Percentiles rank a stretch among this genome's conserved stretches.
These are phyloP conservation scores for Hiodon tergisus DNA, from an alignment of 2,113 vertebrate genomes.

Conservation along the genomic window DNA sequence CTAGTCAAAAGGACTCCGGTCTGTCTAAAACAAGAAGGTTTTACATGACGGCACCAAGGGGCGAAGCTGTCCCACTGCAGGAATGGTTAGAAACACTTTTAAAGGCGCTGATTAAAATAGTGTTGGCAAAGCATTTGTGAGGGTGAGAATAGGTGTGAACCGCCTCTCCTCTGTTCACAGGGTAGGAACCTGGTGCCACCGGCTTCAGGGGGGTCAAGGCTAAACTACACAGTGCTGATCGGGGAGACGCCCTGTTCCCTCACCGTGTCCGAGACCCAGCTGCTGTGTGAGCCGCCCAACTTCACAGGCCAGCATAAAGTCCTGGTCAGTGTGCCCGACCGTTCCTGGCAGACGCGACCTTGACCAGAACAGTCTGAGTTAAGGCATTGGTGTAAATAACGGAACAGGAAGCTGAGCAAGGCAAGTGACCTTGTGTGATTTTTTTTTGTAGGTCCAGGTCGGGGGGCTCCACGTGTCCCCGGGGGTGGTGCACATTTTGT, in stretches of 20 bases:
- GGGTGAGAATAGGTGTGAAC: no score
- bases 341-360: background rate
- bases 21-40: no score
- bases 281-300: constrained; percentile 90
- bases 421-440: background rate
- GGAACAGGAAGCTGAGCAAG: background rate
- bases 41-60: no score
- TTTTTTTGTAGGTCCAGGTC: constrained; percentile 76
- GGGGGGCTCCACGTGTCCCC: constrained; percentile 89
- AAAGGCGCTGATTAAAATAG: no score
- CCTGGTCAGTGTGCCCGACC: constrained; percentile 65
- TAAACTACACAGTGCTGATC: constrained; percentile 93
- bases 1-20: no score
- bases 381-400: constrained; percentile 11
- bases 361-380: constrained; percentile 24
- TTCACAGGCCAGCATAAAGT: constrained; percentile 94
- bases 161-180: constrained; percentile 48
- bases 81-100: no score
- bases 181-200: constrained; percentile 94
- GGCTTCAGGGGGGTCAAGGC: constrained; percentile 82
- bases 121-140: no score
- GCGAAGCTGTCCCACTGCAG: no score
- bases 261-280: constrained; percentile 91
- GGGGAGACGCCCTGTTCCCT: constrained; percentile 89
- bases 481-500: constrained; percentile 80